Percentiles rank a stretch among this genome's conserved stretches.
These are phyloP conservation scores for Alcis repandata DNA, from an alignment of 2,888 invertebrate species.

Conservation along the genomic window DNA sequence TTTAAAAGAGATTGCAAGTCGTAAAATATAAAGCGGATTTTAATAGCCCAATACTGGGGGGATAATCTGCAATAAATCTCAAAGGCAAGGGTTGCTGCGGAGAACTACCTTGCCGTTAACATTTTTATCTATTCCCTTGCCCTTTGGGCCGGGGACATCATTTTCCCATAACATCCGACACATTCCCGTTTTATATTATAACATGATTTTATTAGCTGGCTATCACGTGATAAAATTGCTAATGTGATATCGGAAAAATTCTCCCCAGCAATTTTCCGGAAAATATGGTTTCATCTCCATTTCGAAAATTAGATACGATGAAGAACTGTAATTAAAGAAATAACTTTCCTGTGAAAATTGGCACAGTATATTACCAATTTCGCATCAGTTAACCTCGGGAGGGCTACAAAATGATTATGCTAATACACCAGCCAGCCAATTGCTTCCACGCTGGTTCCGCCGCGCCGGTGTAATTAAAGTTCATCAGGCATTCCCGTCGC, in stretches of 20 bases:
- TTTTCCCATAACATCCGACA: slow-evolving; percentile 57
- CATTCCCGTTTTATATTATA: slow-evolving; percentile 52
- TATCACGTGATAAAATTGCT: slow-evolving; percentile 30
- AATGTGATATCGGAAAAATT: slow-evolving; percentile 17
- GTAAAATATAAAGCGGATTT: slow-evolving; percentile 61
- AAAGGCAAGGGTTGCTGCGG: slow-evolving; percentile 60
- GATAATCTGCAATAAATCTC: slow-evolving; percentile 66
- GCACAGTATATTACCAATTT: slow-evolving; percentile 59
- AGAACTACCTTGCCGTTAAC: slow-evolving; percentile 66
- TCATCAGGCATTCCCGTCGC: slow-evolving; percentile 70
- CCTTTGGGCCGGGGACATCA: slow-evolving; percentile 59
- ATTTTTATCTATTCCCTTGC: slow-evolving; percentile 65
- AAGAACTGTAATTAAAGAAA: slow-evolving; percentile 33
- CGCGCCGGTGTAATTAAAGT: slow-evolving; percentile 69
- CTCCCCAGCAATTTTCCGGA: slow-evolving; percentile 13
- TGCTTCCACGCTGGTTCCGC: slow-evolving; percentile 66
- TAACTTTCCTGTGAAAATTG: slow-evolving; percentile 41
- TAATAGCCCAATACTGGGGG: slow-evolving; percentile 59
- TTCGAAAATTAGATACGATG: slow-evolving; percentile 19
- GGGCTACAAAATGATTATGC: slow-evolving; percentile 72
- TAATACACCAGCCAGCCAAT: slow-evolving; percentile 72
- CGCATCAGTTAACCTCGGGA: slow-evolving; percentile 66
- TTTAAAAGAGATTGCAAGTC: slow-evolving; percentile 54
- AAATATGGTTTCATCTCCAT: slow-evolving; percentile 20
- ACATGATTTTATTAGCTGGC: slow-evolving; percentile 49